Conservation (phyloP, 2,797 vertebrate species). For the Catharus ustulatus region DNA sequence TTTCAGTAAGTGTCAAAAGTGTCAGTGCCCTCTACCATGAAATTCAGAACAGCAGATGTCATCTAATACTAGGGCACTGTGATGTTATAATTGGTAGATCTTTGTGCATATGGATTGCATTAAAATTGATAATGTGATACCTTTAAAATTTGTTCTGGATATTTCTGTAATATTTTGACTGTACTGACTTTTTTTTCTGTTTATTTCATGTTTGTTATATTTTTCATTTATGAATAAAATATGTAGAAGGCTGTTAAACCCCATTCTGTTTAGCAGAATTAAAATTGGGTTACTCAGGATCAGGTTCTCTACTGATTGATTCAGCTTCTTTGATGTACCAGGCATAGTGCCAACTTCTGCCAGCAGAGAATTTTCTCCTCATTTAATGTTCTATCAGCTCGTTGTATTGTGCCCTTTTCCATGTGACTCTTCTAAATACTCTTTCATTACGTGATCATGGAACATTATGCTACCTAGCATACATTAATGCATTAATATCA, state of each 20-base stretch:
- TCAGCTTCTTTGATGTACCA: not conserved
- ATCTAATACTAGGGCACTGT: not conserved
- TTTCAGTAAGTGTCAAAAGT: not conserved
- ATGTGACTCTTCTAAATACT: not conserved
- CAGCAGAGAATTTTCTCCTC: slow-evolving; percentile 11
- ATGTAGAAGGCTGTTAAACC: not conserved
- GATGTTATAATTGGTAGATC: not conserved
- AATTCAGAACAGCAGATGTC: not conserved
- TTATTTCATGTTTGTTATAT: not conserved
- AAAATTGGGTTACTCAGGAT: not conserved
- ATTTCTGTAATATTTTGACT: not conserved
- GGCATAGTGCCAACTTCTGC: not conserved
- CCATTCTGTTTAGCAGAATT: not conserved
- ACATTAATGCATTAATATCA: not conserved
- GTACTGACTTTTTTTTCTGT: not conserved
- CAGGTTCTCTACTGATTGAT: not conserved
- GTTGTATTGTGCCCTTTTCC: not conserved
- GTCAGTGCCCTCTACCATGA: not conserved
- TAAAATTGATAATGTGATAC: not conserved
- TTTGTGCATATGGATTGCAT: not conserved
- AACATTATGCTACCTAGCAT: not conserved
- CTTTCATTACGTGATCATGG: not conserved
- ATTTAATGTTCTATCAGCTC: not conserved
- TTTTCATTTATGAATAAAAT: not conserved
- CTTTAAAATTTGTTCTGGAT: not conserved